Conservation (phyloP, 2,797 vertebrate species). For the Mycteria americana region DNA sequence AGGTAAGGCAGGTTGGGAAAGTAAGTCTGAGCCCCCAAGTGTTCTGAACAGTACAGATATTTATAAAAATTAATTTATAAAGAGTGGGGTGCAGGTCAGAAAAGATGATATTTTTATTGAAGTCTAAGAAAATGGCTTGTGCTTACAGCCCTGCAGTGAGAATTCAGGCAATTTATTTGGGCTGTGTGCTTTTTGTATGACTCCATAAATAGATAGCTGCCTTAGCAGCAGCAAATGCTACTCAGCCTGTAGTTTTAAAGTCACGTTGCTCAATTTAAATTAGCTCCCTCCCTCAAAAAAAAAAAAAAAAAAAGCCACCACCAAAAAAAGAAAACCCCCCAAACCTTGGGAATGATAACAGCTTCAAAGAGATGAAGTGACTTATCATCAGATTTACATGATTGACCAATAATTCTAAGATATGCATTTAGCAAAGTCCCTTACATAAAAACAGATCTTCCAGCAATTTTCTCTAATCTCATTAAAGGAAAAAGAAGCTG, state of each 20-base stretch:
- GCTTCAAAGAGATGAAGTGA: constrained; percentile 46
- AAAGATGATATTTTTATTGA: background rate
- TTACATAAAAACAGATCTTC: constrained; percentile 8
- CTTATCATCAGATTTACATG: constrained; percentile 32
- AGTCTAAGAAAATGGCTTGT: constrained; percentile 30
- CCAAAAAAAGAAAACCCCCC: background rate
- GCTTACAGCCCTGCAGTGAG: constrained; percentile 53
- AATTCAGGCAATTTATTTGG: constrained; percentile 68
- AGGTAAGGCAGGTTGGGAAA: background rate
- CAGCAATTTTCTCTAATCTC: background rate
- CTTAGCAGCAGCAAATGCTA: constrained; percentile 70
- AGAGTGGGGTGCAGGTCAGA: background rate
- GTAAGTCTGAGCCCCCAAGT: background rate
- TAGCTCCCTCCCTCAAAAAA: constrained; percentile 37
- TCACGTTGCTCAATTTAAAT: constrained; percentile 68
- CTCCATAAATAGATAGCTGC: constrained; percentile 76
- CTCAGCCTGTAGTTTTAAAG: constrained; percentile 68
- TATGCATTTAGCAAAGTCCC: background rate
- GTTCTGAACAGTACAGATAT: background rate
- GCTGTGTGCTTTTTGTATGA: constrained; percentile 67
- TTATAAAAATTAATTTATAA: background rate
- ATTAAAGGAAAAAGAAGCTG: constrained; percentile 20
- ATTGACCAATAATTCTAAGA: constrained; percentile 32
- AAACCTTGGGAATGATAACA: constrained; percentile 29
- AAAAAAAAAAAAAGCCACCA: background rate